Percentiles rank a stretch among this genome's conserved stretches.
Evolutionary conservation across 2,113 vertebrate genomes (phyloP).

Genomic region (Phalacrocorax aristotelis): DNA sequence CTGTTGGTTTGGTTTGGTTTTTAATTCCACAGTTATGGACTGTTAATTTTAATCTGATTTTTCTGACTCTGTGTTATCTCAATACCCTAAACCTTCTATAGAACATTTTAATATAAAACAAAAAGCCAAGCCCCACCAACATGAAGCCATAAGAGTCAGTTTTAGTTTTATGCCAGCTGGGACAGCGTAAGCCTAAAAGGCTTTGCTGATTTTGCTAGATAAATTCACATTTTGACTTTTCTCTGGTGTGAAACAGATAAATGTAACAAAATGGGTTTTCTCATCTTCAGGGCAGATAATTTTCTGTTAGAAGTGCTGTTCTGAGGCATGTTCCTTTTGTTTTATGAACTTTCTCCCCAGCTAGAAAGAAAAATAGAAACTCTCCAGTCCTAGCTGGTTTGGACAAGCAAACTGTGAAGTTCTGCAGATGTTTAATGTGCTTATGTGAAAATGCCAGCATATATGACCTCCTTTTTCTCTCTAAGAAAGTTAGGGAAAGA

Average conservation of each 20-base stretch:
- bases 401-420: background rate
- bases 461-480: background rate
- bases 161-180: background rate
- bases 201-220: background rate
- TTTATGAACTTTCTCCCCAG: background rate
- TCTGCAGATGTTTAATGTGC: background rate
- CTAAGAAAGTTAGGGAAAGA: background rate
- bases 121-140: background rate
- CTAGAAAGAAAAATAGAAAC: constrained; percentile 16
- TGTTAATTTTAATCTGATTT: background rate
- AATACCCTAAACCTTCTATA: background rate
- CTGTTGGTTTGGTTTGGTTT: background rate
- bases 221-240: constrained; percentile 31
- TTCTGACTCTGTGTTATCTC: background rate
- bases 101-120: background rate
- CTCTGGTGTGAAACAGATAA: background rate
- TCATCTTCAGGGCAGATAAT: constrained; percentile 1
- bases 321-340: constrained; percentile 6
- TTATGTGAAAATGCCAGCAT: background rate
- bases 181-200: background rate
- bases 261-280: constrained; percentile 21
- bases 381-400: background rate
- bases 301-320: constrained; percentile 27
- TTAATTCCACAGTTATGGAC: background rate
- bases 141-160: background rate